A percentile compares a stretch with the other conserved stretches of the same genome.
phyloP scores from a whole-genome alignment of 2,888 invertebrate genomes.

The Notodonta ziczac region DNA sequence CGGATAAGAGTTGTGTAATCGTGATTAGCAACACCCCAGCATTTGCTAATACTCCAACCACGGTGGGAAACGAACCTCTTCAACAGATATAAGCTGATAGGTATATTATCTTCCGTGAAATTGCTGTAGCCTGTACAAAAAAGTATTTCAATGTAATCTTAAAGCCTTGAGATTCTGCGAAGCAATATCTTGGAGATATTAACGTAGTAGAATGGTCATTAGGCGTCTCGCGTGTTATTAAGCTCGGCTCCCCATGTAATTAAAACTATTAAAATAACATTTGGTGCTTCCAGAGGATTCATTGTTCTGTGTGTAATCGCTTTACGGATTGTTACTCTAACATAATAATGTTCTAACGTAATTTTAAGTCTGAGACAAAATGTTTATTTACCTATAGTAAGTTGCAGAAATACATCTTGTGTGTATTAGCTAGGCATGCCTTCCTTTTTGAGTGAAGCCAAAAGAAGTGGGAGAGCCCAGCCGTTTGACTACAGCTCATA shows the following conservation, averaged over 20 bases:
- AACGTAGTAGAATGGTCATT: constrained; percentile 44
- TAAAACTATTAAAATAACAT: constrained; percentile 81
- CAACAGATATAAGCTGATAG: neutral
- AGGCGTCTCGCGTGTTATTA: constrained; percentile 58
- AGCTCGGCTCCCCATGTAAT: constrained; percentile 57
- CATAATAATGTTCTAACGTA: constrained; percentile 54
- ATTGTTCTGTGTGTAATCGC: constrained; percentile 54
- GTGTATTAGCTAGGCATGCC: too few relatives aligned
- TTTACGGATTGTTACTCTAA: constrained; percentile 56
- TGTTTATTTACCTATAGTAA: neutral
- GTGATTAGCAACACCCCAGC: neutral
- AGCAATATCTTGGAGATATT: constrained; percentile 28
- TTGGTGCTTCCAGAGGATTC: constrained; percentile 57
- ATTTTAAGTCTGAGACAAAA: constrained; percentile 40
- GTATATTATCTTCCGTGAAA: neutral
- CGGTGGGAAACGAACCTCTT: neutral
- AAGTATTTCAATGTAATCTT: neutral
- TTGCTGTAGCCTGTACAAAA: neutral
- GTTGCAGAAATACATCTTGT: too few relatives aligned
- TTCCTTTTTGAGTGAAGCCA: too few relatives aligned
- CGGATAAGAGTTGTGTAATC: neutral
- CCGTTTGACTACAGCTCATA: too few relatives aligned
- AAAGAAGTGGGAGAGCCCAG: too few relatives aligned
- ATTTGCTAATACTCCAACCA: neutral
- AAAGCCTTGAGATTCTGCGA: constrained; percentile 18